Evolutionary conservation across 2,888 invertebrate genomes (phyloP).

Genomic region (Thymelicus acteon): DNA sequence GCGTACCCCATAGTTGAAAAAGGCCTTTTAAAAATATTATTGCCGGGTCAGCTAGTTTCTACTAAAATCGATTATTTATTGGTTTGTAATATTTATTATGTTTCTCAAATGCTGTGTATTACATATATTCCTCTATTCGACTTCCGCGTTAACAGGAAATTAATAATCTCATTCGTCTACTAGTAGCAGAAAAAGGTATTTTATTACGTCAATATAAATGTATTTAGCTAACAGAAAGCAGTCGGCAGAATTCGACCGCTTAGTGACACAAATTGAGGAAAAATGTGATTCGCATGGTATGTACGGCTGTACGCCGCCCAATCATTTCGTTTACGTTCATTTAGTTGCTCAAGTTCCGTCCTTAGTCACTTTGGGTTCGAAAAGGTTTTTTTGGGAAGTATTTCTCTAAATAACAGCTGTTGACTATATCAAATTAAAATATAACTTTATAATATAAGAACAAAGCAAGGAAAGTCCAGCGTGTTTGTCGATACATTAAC

Average conservation of each 20-base stretch:
- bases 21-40: too few relatives aligned
- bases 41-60: too few relatives aligned
- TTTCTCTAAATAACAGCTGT: not conserved
- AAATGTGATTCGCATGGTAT: constrained; percentile 13
- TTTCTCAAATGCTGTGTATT: too few relatives aligned
- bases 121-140: too few relatives aligned
- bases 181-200: not conserved
- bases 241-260: not conserved
- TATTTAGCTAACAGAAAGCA: constrained; percentile 3
- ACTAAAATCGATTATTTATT: too few relatives aligned
- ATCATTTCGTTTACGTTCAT: constrained; percentile 27
- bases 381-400: not conserved
- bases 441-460: too few relatives aligned
- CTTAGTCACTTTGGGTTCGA: constrained; percentile 9
- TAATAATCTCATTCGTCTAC: not conserved
- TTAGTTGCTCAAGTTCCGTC: constrained; percentile 11
- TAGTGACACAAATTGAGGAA: constrained; percentile 25
- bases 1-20: too few relatives aligned
- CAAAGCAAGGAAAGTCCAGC: too few relatives aligned
- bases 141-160: too few relatives aligned
- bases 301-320: constrained; percentile 9
- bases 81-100: too few relatives aligned
- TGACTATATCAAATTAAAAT: not conserved
- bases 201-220: not conserved
- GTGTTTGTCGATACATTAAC: too few relatives aligned